Conservation (phyloP, 2,797 vertebrate genomes). For the Glyptemys insculpta region DNA sequence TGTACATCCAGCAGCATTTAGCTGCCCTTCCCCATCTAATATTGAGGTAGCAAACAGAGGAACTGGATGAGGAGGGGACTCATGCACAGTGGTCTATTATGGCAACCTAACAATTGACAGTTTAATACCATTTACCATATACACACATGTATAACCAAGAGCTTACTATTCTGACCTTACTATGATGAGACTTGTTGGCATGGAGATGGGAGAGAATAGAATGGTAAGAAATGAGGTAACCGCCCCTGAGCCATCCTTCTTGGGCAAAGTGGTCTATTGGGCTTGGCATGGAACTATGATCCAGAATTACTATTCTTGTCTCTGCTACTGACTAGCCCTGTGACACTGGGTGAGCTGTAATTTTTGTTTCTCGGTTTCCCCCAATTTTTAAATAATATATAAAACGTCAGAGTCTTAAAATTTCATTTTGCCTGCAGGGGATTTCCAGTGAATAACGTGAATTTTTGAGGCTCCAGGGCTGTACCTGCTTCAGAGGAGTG, state of each 20-base stretch:
- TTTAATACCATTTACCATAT: neutral
- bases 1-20: neutral
- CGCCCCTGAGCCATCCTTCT: neutral
- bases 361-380: neutral
- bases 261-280: neutral
- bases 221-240: neutral
- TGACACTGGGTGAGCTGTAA: neutral
- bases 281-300: neutral
- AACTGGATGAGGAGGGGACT: rapidly evolving
- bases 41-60: rapidly evolving
- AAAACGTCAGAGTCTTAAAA: neutral
- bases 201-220: neutral
- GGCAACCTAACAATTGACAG: neutral
- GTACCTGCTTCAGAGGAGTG: neutral
- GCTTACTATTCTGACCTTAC: neutral
- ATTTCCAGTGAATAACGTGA: neutral
- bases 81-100: neutral
- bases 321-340: neutral
- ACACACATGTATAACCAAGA: neutral
- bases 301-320: neutral
- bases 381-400: neutral
- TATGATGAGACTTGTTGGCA: neutral
- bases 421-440: neutral
- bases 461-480: neutral
- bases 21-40: neutral